Evolutionary conservation across 2,888 invertebrate genomes (phyloP), one percentile per base, ranked within the genome.

Genomic region (Platycnemis pennipes): DNA sequence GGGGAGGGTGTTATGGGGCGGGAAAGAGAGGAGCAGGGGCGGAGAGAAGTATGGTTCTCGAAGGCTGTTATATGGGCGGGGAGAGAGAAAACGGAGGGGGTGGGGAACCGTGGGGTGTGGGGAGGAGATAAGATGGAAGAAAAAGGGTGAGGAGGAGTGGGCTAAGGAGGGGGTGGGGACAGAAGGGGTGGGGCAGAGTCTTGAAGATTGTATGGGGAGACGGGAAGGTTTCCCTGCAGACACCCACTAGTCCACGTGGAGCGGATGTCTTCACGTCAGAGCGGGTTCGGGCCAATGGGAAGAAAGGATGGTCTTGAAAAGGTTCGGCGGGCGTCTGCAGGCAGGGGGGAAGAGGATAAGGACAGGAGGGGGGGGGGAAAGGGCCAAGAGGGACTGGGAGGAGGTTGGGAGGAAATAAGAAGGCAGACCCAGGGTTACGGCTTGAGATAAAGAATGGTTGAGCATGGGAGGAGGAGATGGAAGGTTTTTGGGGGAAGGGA

Each of bases 401-500:
- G 53, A 26, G 87, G 45, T 22, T 19, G 46, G 87, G 87, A 46
- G 46, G 87, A 46, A 87, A 87, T 87, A 87, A 87, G 91, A 69
- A 63, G 63, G 56, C 91, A 91, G 91, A 91, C 63, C 91, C 91
- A 91, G 91, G 91, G 91, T 63, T 91, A 69, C 63, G 91, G 91
- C 91, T 91, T 56, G 91, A 91, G 91, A 91, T 91, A 91, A 91
- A 91, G 91, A 91, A 91, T 63, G 91, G 91, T 91, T 91, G 91
- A 56, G 89, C 42, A 89, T 45, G 87, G n/a, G 46, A 46, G 89
- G 37, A 63, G 63, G 63, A 69, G 53, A 31, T 37, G 88, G 56
- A 42, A 26, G 53, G 53, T 53, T 19, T 53, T 53, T 3, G 7
- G 53, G 22, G 45, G 49, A 19, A 42, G 42, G 19, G 53, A 37